Evolutionary conservation across 1,140 invertebrate genomes (phyloP), one percentile per base, ranked within the genome.

Genomic region (Phthorimaea operculella): DNA sequence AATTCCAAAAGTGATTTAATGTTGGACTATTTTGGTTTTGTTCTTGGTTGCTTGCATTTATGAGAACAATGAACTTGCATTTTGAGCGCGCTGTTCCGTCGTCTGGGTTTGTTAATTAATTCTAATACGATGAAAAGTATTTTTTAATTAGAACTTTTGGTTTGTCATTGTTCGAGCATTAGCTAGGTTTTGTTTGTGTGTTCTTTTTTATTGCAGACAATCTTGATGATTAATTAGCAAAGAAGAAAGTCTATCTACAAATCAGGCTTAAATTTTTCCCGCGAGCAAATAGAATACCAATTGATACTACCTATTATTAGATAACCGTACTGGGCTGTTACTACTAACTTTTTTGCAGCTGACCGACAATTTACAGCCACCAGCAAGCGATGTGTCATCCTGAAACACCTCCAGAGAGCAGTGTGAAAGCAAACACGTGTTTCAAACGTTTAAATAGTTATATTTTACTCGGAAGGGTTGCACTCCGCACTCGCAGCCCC

Each of bases 401-500:
- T 52, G 51, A 52, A 52, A 59, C 70, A 62, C 68, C 73, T 64
- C 67, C 15, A 53, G 67, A 66, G 74, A 74, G 80, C 70, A 73
- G 52, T 74, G 65, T 70, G 70, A 66, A 63, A 74, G 58, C 69
- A 71, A 81, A 79, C 81, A 84, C 64, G 64, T 84, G 81, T 81
- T 80, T 68, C 69, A 55, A 71, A 65, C 73, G 62, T 66, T 76
- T 73, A 75, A 80, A 76, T 62, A 68, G 66, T 72, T 66, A 76
- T 74, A 75, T 80, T 78, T 77, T 76, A 83, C 77, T 71, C 58
- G 47, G 68, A 80, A 81, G 79, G 79, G 81, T 80, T 81, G 70
- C 65, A 61, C 55, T 49, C 54, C 59, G 62, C 70, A 65, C 68
- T 48, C 9, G 21, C 61, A 68, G 67, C 63, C 64, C 68, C 76